phyloP scores from a whole-genome alignment of 1,140 invertebrate genomes.

The Neodiprion pinetum region DNA sequence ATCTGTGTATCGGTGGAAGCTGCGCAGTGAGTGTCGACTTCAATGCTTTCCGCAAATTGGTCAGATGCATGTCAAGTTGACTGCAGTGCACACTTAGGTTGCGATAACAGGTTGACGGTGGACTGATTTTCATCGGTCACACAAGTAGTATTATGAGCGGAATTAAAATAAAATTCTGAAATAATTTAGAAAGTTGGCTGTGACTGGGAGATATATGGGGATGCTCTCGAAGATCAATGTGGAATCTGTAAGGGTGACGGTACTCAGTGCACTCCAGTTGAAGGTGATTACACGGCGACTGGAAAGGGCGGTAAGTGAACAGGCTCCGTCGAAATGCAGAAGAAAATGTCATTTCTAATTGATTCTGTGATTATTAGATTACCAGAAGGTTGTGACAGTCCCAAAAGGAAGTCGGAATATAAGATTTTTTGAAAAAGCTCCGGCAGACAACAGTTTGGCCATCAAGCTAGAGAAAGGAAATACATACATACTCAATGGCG shows the following conservation, averaged over 20 bases:
- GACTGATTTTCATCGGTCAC: too few relatives aligned
- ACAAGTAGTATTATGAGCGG: too few relatives aligned
- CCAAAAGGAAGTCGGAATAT: conserved; percentile 58
- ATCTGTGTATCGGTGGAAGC: conserved; percentile 66
- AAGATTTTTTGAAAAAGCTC: conserved; percentile 45
- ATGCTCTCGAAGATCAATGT: conserved; percentile 71
- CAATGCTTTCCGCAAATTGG: neutral
- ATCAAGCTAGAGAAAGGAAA: conserved; percentile 44
- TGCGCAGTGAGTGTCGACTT: conserved; percentile 60
- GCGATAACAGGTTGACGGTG: too few relatives aligned
- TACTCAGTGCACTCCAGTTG: conserved; percentile 63
- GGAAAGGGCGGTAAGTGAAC: neutral
- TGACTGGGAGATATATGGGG: conserved; percentile 71
- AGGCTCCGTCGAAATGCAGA: neutral
- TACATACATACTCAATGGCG: conserved; percentile 57
- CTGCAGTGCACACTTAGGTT: too few relatives aligned
- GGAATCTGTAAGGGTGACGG: conserved; percentile 76
- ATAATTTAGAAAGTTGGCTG: conserved; percentile 68
- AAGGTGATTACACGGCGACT: conserved; percentile 46
- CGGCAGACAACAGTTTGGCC: conserved; percentile 54
- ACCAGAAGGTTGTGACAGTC: conserved; percentile 53
- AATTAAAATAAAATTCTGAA: neutral
- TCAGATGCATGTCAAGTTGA: neutral
- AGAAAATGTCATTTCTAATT: neutral
- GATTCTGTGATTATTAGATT: conserved; percentile 41